These are phyloP conservation scores for Oxytorus armatus DNA, from an alignment of 2,888 invertebrate species.

Conservation along the genomic window DNA sequence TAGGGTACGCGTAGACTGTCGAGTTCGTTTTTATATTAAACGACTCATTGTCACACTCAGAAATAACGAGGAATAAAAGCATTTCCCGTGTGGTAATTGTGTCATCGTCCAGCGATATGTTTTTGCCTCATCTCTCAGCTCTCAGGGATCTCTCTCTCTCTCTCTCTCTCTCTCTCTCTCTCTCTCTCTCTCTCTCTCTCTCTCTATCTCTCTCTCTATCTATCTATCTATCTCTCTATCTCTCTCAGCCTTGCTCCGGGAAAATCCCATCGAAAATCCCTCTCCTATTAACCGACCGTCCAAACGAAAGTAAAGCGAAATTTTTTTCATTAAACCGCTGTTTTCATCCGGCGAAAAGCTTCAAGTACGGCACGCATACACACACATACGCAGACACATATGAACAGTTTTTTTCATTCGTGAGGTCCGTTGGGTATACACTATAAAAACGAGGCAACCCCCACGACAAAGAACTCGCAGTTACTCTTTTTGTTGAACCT, in stretches of 20 bases:
- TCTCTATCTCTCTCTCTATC: no score
- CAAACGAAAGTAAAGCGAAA: conserved; percentile 47
- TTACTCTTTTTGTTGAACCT: conserved; percentile 34
- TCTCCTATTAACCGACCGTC: conserved; percentile 27
- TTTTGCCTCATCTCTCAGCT: conserved; percentile 28
- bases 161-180: no score
- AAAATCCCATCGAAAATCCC: conserved; percentile 2
- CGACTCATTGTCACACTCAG: conserved; percentile 53
- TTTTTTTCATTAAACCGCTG: conserved; percentile 58
- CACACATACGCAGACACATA: not conserved
- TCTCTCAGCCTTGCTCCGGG: not conserved
- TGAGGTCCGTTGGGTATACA: conserved; percentile 4
- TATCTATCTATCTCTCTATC: no score
- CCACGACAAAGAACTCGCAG: conserved; percentile 44
- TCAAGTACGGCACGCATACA: conserved; percentile 1
- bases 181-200: no score
- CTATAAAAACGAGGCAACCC: conserved; percentile 23
- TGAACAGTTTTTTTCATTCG: conserved; percentile 6
- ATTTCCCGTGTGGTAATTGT: conserved; percentile 52
- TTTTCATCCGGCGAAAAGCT: conserved; percentile 58
- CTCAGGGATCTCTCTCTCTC: no score
- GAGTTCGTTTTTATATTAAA: conserved; percentile 58
- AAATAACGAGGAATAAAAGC: conserved; percentile 35
- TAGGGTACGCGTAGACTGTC: conserved; percentile 19
- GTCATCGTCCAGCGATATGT: conserved; percentile 46